Conservation (phyloP, 1,140 invertebrate species). For the Heliothis subflexa region DNA sequence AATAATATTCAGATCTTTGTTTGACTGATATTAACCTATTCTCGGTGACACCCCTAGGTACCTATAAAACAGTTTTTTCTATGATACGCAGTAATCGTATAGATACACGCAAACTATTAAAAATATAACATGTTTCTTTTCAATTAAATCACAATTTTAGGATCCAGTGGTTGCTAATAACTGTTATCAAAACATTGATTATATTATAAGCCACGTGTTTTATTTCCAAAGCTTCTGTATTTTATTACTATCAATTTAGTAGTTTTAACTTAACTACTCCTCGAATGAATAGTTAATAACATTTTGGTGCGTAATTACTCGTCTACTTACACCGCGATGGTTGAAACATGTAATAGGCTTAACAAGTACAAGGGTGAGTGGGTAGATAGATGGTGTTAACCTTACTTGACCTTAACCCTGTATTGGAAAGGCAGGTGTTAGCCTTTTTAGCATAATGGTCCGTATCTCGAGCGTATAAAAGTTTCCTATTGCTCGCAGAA, state of each 20-base stretch:
- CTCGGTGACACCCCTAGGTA: no score
- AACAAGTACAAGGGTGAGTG: not conserved
- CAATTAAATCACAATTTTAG: conserved; percentile 10
- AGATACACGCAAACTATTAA: not conserved
- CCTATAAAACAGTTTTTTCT: no score
- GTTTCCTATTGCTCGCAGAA: not conserved
- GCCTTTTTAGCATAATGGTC: not conserved
- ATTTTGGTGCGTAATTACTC: conserved; percentile 46
- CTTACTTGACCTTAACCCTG: not conserved
- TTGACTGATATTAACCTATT: no score
- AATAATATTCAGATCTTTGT: no score
- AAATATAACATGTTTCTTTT: not conserved
- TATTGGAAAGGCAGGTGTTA: not conserved
- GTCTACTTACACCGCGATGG: conserved; percentile 7
- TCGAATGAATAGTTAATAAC: conserved; percentile 48
- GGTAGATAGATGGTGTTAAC: not conserved
- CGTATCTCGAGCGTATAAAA: not conserved
- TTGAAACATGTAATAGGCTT: conserved; percentile 17
- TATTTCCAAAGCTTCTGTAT: conserved; percentile 10
- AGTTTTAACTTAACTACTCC: conserved; percentile 54
- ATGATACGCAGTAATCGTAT: no score
- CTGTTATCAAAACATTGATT: conserved; percentile 29
- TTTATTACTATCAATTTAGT: conserved; percentile 54
- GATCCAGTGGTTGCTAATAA: conserved; percentile 5
- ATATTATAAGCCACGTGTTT: conserved; percentile 6